Base-by-base conservation (phyloP, 2,888 invertebrate species). In the Caenorhabditis macrosperma region DNA sequence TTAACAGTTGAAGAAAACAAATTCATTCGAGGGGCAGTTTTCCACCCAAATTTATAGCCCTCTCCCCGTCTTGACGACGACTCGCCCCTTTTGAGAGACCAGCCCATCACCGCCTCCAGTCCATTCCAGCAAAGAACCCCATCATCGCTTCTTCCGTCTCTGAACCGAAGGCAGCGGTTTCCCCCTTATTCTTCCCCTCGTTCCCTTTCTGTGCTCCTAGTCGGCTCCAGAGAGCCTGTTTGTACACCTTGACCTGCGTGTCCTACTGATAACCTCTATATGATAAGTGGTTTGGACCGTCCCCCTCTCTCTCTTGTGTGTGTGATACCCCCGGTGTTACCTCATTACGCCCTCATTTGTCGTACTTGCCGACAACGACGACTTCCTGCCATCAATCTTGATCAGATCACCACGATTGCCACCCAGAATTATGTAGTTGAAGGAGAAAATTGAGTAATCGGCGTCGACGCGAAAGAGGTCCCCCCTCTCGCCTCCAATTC, bases 331-430 rank as follows among this genome's bases (percentile, higher is more conserved):
- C 28, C 10, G 35, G 10, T 17, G 30, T 69, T 69, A 69, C 55
- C 61, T 61, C 41, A 61, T 63, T 44, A 63, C 54, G 60, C 60
- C 69, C 48, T 68, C 59, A 59, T 68, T 59, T 59, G 50, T 61
- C 59, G 55, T 52, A 20, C 26, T n/a, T 33, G 30, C 63, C 63
- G 63, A 30, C 64, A 54, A 67, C 59, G 24, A 7, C 22, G 20
- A 63, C 63, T 61, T 72, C 57, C 63, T 64, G 35, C 20, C 71
- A 63, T 71, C 71, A 71, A 63, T 71, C 71, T 71, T 46, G 54
- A 71, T 71, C 71, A 71, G 71, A 72, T 64, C 55, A 72, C 54
- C 54, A 54, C 54, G 26, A 52, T 35, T 60, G 69, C 60, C 60
- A 59, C 69, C 71, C 54, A 59, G 68, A 68, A 68, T 68, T 48